These are phyloP conservation scores for Drosophila barbarae DNA, from an alignment of 2,888 invertebrate species.

Conservation along the genomic window DNA sequence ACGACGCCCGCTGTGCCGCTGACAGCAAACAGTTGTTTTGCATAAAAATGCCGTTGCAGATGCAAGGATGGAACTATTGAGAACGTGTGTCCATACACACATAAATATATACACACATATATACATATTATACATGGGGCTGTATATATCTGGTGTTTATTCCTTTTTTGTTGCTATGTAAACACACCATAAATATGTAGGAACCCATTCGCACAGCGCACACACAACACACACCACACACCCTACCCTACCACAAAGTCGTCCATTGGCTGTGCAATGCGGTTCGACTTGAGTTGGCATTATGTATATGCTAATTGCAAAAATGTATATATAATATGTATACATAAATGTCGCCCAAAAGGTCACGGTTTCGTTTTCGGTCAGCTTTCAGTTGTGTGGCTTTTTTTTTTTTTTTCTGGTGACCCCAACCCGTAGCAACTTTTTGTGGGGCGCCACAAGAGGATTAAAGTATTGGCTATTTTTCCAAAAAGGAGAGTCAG, in stretches of 20 bases:
- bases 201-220: constrained; percentile 2
- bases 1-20: constrained; percentile 60
- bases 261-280: constrained; percentile 14
- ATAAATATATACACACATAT: neutral
- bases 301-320: constrained; percentile 32
- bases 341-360: constrained; percentile 8
- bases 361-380: constrained; percentile 8
- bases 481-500: constrained; percentile 1
- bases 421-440: neutral
- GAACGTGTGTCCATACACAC: constrained; percentile 11
- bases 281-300: constrained; percentile 1
- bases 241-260: neutral
- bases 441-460: constrained; percentile 11
- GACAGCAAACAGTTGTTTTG: constrained; percentile 75
- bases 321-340: neutral
- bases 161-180: constrained; percentile 46
- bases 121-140: neutral
- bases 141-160: constrained; percentile 23
- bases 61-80: constrained; percentile 43
- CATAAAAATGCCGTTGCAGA: constrained; percentile 71
- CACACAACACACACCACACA: neutral
- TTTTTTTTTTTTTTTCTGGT: neutral
- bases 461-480: constrained; percentile 10
- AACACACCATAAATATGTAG: constrained; percentile 61
- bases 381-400: neutral